These are phyloP conservation scores for Ommatoiulus sabulosus DNA, from an alignment of 2,888 invertebrate genomes.

Conservation along the genomic window DNA sequence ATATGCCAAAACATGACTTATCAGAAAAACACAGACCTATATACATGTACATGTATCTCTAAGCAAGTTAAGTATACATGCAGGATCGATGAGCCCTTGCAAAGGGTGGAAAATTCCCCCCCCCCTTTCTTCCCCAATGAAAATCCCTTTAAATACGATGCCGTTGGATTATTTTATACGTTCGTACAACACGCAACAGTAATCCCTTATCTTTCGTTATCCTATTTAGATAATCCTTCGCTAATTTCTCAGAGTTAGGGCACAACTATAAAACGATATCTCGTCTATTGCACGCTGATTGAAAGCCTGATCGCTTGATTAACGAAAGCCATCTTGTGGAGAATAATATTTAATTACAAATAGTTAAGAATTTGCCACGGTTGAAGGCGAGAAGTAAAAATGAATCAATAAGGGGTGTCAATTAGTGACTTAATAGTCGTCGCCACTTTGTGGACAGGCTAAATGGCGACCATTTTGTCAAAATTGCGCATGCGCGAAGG, in stretches of 20 bases:
- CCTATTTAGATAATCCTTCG: background rate
- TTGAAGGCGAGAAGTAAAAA: no score
- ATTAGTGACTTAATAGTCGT: no score
- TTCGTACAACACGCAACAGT: background rate
- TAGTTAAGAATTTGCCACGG: background rate
- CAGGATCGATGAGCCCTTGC: background rate
- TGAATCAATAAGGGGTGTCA: no score
- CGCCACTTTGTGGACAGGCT: no score
- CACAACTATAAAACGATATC: background rate
- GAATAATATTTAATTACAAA: background rate
- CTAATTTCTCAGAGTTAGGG: background rate
- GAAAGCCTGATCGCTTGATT: background rate
- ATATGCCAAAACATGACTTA: conserved; percentile 1
- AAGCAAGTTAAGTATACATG: background rate
- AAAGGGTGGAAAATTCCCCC: no score
- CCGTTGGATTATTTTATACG: background rate
- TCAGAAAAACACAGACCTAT: background rate
- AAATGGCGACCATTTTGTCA: no score
- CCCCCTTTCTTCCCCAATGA: background rate
- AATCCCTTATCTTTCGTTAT: conserved; percentile 22
- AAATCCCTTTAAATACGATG: background rate
- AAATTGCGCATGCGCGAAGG: no score
- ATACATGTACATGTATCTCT: background rate
- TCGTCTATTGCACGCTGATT: background rate
- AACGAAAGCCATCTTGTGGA: background rate